Evolutionary conservation across 2,797 vertebrate species (phyloP), one percentile per base, ranked within the genome.

Genomic region (Melanotaenia maccullochi): DNA sequence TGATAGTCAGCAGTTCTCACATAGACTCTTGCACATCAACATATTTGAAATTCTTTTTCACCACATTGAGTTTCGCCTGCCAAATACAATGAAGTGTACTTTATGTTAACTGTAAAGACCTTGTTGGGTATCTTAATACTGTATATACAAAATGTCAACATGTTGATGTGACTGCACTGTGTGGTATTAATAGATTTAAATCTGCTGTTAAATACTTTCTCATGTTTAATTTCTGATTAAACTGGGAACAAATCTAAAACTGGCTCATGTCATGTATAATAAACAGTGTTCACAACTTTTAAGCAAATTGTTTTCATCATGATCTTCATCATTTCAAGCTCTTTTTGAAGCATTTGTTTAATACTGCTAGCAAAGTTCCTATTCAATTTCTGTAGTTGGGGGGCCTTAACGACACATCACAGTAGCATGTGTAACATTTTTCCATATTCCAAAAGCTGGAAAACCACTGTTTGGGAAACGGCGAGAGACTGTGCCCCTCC

Each of bases 191-290:
- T 88, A 61, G 47, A 63, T 71, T 71, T 87, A 47, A 83, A 83
- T 72, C 60, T 87, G 60, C 58, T 78, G 65, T 81, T 81, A 18
- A 71, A 36, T 66, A 58, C 65, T 75, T 20, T 24, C 58, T 49
- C 74, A 65, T 71, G 78, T 80, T 79, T 75, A 75, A 76, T 88
- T 92, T 93, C 57, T 83, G 67, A 88, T 64, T 91, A 94, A 90
- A 89, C 4, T 28, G 32, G 67, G 61, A 71, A 69, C 22, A 70
- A 65, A 80, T 62, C 0, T 71, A 40, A 81, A 78, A 54, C 0
- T 1, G 51, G 60, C 18, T 60, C 8, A 2, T 44, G 49, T 76
- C 2, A 0, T 70, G 4, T 35, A 0, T 56, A 11, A 30, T 13
- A 1, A 30, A 22, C 8, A 25, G 0, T n/a, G 9, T 36, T 2